Conservation (phyloP, 2,113 vertebrate species). For the Dasypus novemcinctus region DNA sequence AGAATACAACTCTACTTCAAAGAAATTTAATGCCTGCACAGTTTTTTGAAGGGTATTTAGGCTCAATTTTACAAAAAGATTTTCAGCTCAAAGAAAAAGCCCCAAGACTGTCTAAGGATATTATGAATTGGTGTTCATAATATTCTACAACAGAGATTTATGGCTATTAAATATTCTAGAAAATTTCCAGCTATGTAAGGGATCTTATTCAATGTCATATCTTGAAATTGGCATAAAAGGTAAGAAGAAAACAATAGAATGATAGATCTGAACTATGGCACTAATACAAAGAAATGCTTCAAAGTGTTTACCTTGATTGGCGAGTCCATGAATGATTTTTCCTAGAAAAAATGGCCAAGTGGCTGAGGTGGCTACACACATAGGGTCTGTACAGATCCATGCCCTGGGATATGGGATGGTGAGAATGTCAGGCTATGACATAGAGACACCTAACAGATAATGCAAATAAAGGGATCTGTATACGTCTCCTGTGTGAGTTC, state of each 20-base stretch:
- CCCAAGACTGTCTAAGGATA: background rate
- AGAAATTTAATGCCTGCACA: background rate
- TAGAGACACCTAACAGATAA: background rate
- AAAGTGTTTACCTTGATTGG: background rate
- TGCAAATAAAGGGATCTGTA: background rate
- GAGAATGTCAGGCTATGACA: background rate
- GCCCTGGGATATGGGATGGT: background rate
- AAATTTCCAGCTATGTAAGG: background rate
- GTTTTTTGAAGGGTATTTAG: background rate
- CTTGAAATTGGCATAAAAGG: background rate
- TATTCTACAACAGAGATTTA: background rate
- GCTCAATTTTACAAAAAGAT: background rate
- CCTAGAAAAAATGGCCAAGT: background rate
- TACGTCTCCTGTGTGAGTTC: background rate
- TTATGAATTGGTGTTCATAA: slow-evolving; percentile 6
- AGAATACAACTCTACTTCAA: background rate
- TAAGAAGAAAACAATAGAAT: background rate
- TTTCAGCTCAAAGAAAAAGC: slow-evolving; percentile 17
- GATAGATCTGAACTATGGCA: background rate
- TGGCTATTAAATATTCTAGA: background rate
- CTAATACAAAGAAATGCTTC: background rate
- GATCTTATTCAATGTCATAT: background rate
- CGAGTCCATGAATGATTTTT: background rate
- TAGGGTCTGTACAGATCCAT: too few species aligned
- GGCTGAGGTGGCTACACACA: background rate